A percentile compares a stretch with the other conserved stretches of the same genome.
These are phyloP conservation scores for Mustela lutreola DNA, from an alignment of 2,113 vertebrate genomes.

Conservation along the genomic window DNA sequence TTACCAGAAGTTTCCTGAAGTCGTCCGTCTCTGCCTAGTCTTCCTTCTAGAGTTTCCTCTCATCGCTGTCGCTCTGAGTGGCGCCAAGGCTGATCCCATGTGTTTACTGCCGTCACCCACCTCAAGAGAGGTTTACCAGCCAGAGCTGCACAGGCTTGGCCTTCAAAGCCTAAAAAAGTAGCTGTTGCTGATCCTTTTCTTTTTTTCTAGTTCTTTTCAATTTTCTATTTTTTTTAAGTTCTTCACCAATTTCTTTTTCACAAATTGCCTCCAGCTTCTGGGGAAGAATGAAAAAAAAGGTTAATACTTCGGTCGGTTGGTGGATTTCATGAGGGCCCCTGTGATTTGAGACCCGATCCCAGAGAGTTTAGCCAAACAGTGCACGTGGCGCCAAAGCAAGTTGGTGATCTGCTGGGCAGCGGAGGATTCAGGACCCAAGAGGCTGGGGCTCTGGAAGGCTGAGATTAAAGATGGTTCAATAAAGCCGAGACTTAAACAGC, in stretches of 20 bases:
- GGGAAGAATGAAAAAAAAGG: neutral
- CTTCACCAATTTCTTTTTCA: neutral
- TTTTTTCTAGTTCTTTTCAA: neutral
- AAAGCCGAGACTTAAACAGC: neutral
- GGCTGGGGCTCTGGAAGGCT: neutral
- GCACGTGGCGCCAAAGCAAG: neutral
- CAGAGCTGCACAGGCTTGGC: neutral
- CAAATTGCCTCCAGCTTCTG: neutral
- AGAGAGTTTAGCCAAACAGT: neutral
- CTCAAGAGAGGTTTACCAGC: neutral
- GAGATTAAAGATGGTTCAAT: neutral
- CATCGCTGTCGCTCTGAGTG: neutral
- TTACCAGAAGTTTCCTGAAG: neutral
- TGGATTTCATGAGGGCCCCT: neutral
- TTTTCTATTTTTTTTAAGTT: neutral
- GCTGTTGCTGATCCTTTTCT: neutral
- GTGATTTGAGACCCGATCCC: neutral
- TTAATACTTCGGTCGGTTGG: neutral
- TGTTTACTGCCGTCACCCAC: neutral
- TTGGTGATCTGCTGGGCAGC: neutral
- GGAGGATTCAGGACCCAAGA: neutral
- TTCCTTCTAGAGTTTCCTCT: constrained; percentile 14
- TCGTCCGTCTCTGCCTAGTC: neutral
- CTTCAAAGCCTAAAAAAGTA: neutral
- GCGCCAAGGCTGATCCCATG: neutral